Base-by-base conservation (phyloP, 2,888 invertebrate genomes). In the Andrena fulva region DNA sequence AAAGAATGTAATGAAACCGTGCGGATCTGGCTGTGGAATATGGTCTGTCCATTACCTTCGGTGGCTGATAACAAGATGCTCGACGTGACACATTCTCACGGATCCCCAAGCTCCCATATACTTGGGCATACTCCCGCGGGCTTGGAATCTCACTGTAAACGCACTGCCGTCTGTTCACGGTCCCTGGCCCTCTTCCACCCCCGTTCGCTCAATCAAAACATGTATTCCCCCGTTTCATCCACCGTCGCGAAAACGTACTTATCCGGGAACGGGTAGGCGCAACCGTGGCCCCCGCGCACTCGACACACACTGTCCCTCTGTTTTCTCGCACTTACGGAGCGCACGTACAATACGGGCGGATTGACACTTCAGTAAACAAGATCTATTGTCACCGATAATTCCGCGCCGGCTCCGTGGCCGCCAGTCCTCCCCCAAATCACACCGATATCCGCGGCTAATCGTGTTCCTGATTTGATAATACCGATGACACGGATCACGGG, bases 401-500 rank as follows among this genome's bases (percentile, higher is more conserved):
- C 42, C 50, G 63, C 72, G 74, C 67, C 68, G 62, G 48, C 27
- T 64, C 50, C 29, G 27, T 56, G 59, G 52, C 69, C 29, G 64
- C 50, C 62, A 35, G 52, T 68, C 42, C 42, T 73, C 16, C 31
- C 68, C 59, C 24, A 78, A 71, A 77, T 78, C 66, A 72, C 74
- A 66, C 66, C 64, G 69, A 84, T 78, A 75, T 24, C 63, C 72
- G 67, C 67, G 54, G 56, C 64, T 64, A 72, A 73, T 81, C 70
- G 66, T 76, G 68, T 70, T 81, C 85, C 72, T 79, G 74, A 60
- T 79, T 79, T 85, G 85, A 89, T 86, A 85, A 85, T 83, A 88
- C 84, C 87, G 85, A 84, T 84, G 84, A 87, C 89, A 89, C 90
- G 87, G 87, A 82, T 89, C 82, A 89, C 82, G 85, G 89, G 84